These are phyloP conservation scores for Drosophila willistoni DNA, from an alignment of 1,140 invertebrate genomes.

Conservation along the genomic window DNA sequence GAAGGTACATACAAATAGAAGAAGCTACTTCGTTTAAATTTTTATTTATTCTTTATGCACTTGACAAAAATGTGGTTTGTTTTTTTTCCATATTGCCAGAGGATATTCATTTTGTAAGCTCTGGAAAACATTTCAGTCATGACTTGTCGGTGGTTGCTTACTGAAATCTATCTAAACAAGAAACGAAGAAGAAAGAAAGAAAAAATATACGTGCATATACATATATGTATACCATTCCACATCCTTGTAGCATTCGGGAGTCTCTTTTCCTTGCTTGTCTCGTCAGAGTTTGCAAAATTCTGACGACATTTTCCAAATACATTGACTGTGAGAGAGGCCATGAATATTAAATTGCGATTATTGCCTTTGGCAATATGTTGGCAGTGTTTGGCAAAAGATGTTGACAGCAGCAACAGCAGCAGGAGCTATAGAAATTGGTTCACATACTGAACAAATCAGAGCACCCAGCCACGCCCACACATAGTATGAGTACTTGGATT, in stretches of 20 bases:
- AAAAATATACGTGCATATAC: constrained; percentile 17
- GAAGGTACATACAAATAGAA: too few species aligned
- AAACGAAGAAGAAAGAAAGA: constrained; percentile 23
- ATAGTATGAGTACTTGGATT: constrained; percentile 15
- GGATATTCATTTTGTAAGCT: constrained; percentile 1
- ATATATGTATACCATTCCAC: neutral
- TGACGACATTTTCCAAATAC: constrained; percentile 70
- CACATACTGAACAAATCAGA: neutral
- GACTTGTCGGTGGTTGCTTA: constrained; percentile 33
- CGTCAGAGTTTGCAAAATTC: constrained; percentile 45
- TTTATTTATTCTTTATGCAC: too few species aligned
- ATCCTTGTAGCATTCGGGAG: constrained; percentile 13
- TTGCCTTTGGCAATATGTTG: constrained; percentile 71
- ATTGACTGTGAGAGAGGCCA: constrained; percentile 73
- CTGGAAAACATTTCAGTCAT: constrained; percentile 16
- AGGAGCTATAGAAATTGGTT: constrained; percentile 22
- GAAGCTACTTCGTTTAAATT: too few species aligned
- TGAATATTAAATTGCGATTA: constrained; percentile 82
- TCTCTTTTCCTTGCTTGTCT: constrained; percentile 24
- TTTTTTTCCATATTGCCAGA: neutral
- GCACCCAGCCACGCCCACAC: neutral
- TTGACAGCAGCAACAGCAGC: constrained; percentile 3
- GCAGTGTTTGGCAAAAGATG: constrained; percentile 29
- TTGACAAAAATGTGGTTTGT: neutral
- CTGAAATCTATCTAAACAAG: neutral